Evolutionary conservation across 2,797 vertebrate genomes (phyloP), one percentile per base, ranked within the genome.

Genomic region (Telmatherina bonti): DNA sequence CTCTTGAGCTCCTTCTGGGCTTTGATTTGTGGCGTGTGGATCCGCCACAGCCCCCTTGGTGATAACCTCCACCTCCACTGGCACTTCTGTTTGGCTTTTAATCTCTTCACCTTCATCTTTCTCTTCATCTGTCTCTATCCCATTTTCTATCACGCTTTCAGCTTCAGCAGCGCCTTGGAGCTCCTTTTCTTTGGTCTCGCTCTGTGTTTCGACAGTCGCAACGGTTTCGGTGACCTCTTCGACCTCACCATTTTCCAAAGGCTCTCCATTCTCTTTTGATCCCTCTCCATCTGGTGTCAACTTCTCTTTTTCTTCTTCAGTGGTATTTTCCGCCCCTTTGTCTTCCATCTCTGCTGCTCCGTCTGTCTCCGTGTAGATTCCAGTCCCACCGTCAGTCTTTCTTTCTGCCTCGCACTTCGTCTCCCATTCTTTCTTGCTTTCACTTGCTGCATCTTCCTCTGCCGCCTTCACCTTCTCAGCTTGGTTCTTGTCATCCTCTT

Each of bases 101-200:
- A 77, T 12, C 26, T 73, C 75, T n/a, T 69, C 53, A 0, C 49
- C 71, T 53, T 81, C 63, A 11, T 79, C 69, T 60, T 65, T 70
- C 69, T 87, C 87, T 27, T 87, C 82, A 0, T 91, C 81, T 0
- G 64, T 84, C 62, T 85, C 85, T 2, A 91, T 57, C 29, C 90
- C 88, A 10, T 93, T 93, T 73, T 91, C 89, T 0, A 87, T 61
- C 67, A 85, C 82, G 2, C 57, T 75, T 10, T 72, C 65, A 7
- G 51, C 86, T 27, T 70, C 76, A 0, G 54, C 77, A 16, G 4
- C 47, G 4, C 22, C 74, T 52, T 67, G 29, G 0, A 33, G 67
- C 62, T 67, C 36, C 29, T 71, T 59, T 1, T 86, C 89, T 88
- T 86, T 84, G 84, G 83, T 86, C 77, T 87, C 45, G 24, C 66